Base-by-base conservation (phyloP, 2,797 vertebrate species). In the Pelobates cultripes region DNA sequence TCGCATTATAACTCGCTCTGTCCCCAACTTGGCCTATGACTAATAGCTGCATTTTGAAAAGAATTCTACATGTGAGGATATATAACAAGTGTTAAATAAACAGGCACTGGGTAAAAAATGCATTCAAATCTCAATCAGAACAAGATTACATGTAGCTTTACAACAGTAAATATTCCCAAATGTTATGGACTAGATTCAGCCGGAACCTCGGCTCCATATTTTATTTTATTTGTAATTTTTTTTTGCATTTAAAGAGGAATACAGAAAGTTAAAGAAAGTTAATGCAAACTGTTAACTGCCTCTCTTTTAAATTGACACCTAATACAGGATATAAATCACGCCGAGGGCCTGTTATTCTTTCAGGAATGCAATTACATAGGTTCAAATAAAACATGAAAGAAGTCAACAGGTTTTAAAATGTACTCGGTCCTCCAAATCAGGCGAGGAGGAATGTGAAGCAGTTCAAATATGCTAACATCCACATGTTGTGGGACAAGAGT, bases 381-480 rank as follows among this genome's bases (percentile, higher is more conserved):
- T 97, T 98, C 95, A 97, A 98, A 99, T 97, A 97, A 99, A 99
- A 99, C 96, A 96, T 98, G 96, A 98, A 99, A 99, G 96, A 92
- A 92, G 89, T 92, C 95, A 96, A 96, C 96, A 96, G 96, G 95
- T 97, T 99, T 97, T 97, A 97, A 98, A 98, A 98, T 92, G 94
- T 95, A 96, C 95, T 92, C 94, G 96, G 95, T 91, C 94, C 95
- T 96, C 95, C 90, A 92, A 92, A 94, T 94, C 94, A 92, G 90
- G 94, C 94, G 93, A 94, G 93, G 93, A 97, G 94, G 97, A 98
- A 98, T 98, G 97, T 93, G 92, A 98, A 97, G 96, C 95, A 97
- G 96, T 95, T 86, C 91, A 97, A 96, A 95, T 95, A 98, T 97
- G 97, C 95, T 96, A 97, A 97, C 96, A 97, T 97, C 96, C 92